Conservation (phyloP, 2,113 vertebrate genomes). For the Oncorhynchus clarkii region DNA sequence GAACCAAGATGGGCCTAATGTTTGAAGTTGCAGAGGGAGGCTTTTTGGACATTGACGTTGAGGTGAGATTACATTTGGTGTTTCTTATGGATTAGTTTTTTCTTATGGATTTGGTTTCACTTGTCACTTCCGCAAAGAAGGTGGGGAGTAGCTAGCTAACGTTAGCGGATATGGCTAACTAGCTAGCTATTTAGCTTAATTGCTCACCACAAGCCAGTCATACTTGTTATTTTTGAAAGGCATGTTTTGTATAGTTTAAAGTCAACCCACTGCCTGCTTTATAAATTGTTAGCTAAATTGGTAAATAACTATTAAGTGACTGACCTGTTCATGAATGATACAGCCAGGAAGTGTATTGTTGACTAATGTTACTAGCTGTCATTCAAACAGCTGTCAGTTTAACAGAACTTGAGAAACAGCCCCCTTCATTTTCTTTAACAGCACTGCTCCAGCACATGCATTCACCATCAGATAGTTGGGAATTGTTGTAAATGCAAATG, state of each 20-base stretch:
- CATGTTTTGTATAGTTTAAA: no score
- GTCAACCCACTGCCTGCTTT: not conserved
- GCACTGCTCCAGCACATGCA: not conserved
- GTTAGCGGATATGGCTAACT: not conserved
- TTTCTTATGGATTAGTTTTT: not conserved
- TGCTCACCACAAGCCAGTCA: no score
- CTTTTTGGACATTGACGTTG: slow-evolving; percentile 96
- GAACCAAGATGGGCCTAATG: slow-evolving; percentile 98
- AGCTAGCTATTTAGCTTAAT: not conserved
- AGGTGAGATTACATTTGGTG: slow-evolving; percentile 69
- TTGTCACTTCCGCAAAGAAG: not conserved
- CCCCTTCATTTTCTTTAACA: not conserved
- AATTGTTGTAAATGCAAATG: no score
- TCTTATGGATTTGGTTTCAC: not conserved
- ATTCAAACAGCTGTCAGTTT: not conserved
- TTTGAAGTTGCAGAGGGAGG: slow-evolving; percentile 96
- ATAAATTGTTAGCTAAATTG: not conserved
- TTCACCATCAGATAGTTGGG: no score
- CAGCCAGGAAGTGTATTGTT: no score
- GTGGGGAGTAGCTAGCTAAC: no score
- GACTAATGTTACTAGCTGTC: not conserved
- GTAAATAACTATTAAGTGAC: no score
- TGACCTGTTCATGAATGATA: not conserved
- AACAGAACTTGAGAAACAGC: no score
- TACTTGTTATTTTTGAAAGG: no score